A percentile compares a stretch with the other conserved stretches of the same genome.
Evolutionary conservation across 2,113 vertebrate genomes (phyloP).

Genomic region (Cyprinodon brontotheroides): DNA sequence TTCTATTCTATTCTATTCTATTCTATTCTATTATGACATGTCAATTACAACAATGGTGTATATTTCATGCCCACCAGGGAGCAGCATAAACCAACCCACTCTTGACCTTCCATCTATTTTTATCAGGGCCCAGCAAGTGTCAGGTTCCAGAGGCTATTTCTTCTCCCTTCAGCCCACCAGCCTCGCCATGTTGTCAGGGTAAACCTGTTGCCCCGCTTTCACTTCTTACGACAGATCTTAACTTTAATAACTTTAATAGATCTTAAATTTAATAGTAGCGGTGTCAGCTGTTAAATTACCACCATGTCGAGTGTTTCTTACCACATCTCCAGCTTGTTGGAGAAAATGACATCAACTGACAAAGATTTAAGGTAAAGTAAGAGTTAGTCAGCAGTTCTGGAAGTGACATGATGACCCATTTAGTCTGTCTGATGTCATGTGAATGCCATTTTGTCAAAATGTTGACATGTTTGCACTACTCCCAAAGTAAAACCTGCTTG

Average conservation of each 20-base stretch:
- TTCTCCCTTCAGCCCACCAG: constrained; percentile 16
- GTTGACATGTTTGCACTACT: background rate
- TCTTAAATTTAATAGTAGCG: background rate
- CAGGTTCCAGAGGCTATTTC: constrained; percentile 64
- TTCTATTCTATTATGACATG: background rate
- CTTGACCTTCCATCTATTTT: constrained; percentile 64
- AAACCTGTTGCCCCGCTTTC: constrained; percentile 29
- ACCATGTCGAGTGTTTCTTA: constrained; percentile 86
- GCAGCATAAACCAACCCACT: constrained; percentile 12
- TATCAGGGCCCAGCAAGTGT: constrained; percentile 61
- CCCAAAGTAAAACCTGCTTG: background rate
- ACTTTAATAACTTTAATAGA: background rate
- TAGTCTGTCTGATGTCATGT: background rate
- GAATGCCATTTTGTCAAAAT: constrained; percentile 17
- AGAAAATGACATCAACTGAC: constrained; percentile 94
- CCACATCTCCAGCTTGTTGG: constrained; percentile 89
- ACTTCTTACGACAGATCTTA: background rate
- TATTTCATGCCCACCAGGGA: constrained; percentile 34
- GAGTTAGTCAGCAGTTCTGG: constrained; percentile 34
- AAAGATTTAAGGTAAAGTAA: constrained; percentile 89
- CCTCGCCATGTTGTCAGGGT: constrained; percentile 74
- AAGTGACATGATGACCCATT: constrained; percentile 60
- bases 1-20: background rate
- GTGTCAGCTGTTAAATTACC: constrained; percentile 19
- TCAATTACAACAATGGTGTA: background rate